Evolutionary conservation across 30 jellyfish, hydroid and myxozoan species (phyloP).

Genomic region (Hydractinia symbiolongicarpus): DNA sequence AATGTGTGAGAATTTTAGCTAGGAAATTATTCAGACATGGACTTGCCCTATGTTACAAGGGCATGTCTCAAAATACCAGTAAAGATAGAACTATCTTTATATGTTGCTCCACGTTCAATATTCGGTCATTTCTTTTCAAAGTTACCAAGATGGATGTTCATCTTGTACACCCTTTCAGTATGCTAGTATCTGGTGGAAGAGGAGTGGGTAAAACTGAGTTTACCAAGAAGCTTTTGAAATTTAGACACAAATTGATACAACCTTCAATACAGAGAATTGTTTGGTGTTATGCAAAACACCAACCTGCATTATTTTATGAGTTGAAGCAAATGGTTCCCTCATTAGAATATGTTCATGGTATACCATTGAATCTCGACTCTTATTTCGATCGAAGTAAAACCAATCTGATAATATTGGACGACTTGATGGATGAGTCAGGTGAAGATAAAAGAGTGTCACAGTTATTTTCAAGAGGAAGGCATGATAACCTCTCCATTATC

Average conservation of each 20-base stretch:
- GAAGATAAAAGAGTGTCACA: conserved; percentile 3
- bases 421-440: conserved; percentile 25
- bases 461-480: conserved; percentile 20
- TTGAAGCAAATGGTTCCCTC: conserved; percentile 7
- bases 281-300: too few species aligned
- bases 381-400: background rate
- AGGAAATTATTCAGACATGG: too few species aligned
- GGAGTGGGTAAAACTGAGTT: conserved; percentile 35
- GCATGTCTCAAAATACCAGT: too few species aligned
- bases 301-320: conserved; percentile 5
- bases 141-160: conserved; percentile 2
- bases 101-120: too few species aligned
- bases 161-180: conserved; percentile 21
- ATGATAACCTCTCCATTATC: conserved; percentile 19
- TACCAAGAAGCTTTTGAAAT: conserved; percentile 6
- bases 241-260: background rate
- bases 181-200: conserved; percentile 36
- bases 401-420: conserved; percentile 22
- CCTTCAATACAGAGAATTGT: conserved; percentile 1
- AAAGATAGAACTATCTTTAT: too few species aligned
- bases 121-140: background rate
- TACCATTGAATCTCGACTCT: conserved; percentile 6
- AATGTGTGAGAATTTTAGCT: too few species aligned
- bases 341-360: conserved; percentile 21
- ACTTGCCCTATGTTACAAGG: too few species aligned